Base-by-base conservation (phyloP, 2,113 vertebrate genomes). In the Anolis sagrei region DNA sequence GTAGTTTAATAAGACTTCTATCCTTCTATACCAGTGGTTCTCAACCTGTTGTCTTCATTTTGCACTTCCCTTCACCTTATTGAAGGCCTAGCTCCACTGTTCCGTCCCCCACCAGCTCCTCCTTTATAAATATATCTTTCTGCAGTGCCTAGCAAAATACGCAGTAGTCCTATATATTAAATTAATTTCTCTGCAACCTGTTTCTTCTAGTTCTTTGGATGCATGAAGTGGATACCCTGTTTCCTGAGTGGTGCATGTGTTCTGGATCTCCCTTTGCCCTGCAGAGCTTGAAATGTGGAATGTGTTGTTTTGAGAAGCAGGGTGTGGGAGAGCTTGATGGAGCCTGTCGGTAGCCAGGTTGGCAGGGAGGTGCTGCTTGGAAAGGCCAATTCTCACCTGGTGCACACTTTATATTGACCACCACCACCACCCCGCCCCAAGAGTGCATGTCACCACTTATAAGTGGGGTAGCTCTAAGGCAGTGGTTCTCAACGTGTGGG, bases 291-390 rank as follows among this genome's bases (percentile, higher is more conserved):
- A n/a, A n/a, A n/a, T 89, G 90, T 92, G 94, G 91, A 94, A 94
- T 91, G 91, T 93, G 93, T 82, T 90, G 91, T 89, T 93, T 76
- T 89, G 61, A 34, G 81, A 80, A 86, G 27, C 39, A 78, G 58
- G 85, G 54, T 94, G 0, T 92, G 94, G 83, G 89, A 72, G 77
- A 86, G 76, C 94, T 89, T 94, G 93, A 93, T 86, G 14, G 18
- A 5, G 29, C 75, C 49, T 76, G 44, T 76, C 32, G 49, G 16
- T 54, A 66, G 64, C 76, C 9, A 32, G 49, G 10, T 8, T 34
- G n/a, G n/a, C 75, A 32, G 18, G 16, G 64, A 66, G 18, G 64
- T 25, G 7, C 19, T 21, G 64, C 29, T 66, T 66, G 21, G 64
- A 66, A 27, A 27, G 69, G 54, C 77, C 39, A 13, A 11, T 80